phyloP scores from a whole-genome alignment of 2,113 vertebrate genomes.

The Vicugna pacos region DNA sequence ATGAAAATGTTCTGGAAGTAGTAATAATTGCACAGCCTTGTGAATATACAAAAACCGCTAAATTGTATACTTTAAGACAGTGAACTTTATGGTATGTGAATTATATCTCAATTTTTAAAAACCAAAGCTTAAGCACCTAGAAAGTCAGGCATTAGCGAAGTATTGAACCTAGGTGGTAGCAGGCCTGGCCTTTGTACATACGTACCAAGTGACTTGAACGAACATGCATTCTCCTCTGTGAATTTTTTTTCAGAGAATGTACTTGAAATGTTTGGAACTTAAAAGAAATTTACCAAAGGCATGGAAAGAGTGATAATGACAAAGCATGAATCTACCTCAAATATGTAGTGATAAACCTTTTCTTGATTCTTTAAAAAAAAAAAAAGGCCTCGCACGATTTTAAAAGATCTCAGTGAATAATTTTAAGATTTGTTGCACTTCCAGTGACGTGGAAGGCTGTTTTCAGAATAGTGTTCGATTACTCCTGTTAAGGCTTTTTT shows the following conservation, averaged over 20 bases:
- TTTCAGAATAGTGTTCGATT: neutral
- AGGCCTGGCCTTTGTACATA: neutral
- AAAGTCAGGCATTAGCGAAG: neutral
- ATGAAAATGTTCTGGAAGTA: neutral
- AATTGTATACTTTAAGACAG: neutral
- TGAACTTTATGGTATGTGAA: neutral
- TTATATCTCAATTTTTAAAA: constrained; percentile 13
- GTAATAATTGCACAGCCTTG: neutral
- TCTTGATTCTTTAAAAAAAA: neutral
- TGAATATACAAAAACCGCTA: neutral
- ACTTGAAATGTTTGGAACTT: neutral
- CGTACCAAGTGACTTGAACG: neutral
- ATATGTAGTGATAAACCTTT: neutral
- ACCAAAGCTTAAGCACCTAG: neutral
- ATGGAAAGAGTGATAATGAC: neutral
- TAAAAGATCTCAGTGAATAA: neutral
- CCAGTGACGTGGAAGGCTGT: neutral
- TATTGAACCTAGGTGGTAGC: neutral
- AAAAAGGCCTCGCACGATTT: neutral
- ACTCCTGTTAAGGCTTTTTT: neutral
- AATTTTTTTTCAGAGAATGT: neutral
- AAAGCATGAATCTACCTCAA: neutral
- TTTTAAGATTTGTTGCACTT: constrained; percentile 35
- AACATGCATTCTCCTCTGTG: neutral
- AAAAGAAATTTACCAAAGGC: constrained; percentile 18